Evolutionary conservation across 2,797 vertebrate genomes (phyloP).

Genomic region (Pseudochirops cupreus): DNA sequence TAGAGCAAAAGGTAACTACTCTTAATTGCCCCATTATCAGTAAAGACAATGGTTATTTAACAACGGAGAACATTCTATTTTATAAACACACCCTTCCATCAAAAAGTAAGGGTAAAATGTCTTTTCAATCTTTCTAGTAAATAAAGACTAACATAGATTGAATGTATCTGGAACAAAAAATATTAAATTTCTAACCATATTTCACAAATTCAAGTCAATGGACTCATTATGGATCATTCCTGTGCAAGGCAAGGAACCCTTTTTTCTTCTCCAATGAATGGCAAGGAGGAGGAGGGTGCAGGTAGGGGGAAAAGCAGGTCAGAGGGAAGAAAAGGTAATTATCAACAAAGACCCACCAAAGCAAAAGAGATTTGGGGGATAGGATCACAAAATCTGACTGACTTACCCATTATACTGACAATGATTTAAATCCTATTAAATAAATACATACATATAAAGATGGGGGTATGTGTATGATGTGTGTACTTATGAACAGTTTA

Average conservation of each 20-base stretch:
- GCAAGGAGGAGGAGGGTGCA: too few species aligned
- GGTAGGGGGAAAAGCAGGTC: not conserved
- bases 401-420: not conserved
- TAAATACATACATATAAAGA: not conserved
- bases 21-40: not conserved
- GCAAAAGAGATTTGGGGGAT: not conserved
- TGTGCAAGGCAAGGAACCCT: not conserved
- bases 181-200: not conserved
- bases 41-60: not conserved
- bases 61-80: not conserved
- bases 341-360: not conserved
- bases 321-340: too few species aligned
- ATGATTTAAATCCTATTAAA: not conserved
- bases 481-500: not conserved
- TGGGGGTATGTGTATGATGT: not conserved
- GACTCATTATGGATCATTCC: not conserved
- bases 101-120: not conserved
- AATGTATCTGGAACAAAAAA: not conserved
- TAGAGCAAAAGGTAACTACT: not conserved
- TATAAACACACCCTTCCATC: not conserved
- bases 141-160: not conserved
- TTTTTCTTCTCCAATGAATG: slow-evolving; percentile 29
- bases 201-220: not conserved
- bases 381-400: not conserved
- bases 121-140: not conserved